Evolutionary conservation across 2,888 invertebrate species (phyloP), one percentile per base, ranked within the genome.

Genomic region (Netelia inedita): DNA sequence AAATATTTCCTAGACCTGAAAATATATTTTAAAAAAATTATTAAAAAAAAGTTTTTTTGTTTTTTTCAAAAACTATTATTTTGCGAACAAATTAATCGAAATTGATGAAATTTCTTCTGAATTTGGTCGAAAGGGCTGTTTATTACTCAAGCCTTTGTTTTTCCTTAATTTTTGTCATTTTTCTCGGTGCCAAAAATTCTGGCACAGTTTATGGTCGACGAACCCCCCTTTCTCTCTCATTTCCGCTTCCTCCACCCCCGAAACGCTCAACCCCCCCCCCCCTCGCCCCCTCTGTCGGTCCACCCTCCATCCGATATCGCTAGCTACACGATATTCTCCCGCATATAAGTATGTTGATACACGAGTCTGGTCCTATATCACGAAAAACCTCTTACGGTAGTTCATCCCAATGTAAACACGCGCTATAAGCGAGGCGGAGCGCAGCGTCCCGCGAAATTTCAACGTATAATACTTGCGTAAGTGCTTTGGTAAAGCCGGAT

Each of bases 321-420:
- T 63, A 35, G 3, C 65, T 63, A 50, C 10, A 66, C 68, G 9
- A 59, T 46, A 66, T 41, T 53, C 14, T 23, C 10, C 53, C 14
- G n/a, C 59, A 28, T 46, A 46, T 43, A 65, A 69, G 53, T 74
- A 57, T 79, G 55, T 79, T 83, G 75, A 83, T 71, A 46, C 21
- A 43, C 50, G 46, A 65, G 75, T 79, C 74, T 79, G 83, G 59
- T 28, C 59, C 41, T 14, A 59, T 57, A 23, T 79, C 50, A 75
- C 16, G 71, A 59, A 43, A 73, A 82, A 73, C 53, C 78, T 72
- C 78, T 82, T 66, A 66, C 59, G 53, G 11, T 16, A 74, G 75
- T 83, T 71, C 59, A 74, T 78, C 57, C 72, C 50, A 82, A 69
- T 57, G 57, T 55, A 75, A 79, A 83, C 79, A 79, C 41, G 50